phyloP scores from a whole-genome alignment of 2,797 vertebrate genomes.

The Urocyon cinereoargenteus region DNA sequence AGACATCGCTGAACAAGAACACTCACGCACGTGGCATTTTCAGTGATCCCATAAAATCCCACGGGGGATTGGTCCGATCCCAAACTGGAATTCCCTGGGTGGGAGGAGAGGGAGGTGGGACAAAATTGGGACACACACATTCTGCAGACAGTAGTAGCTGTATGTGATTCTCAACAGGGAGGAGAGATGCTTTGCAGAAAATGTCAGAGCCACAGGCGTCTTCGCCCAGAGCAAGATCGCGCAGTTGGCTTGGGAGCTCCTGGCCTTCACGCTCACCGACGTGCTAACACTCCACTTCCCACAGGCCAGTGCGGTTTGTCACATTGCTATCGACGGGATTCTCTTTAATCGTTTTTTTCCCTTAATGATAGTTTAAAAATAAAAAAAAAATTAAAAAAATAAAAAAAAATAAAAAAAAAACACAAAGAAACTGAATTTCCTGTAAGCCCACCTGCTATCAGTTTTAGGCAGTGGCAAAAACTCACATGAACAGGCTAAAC shows the following conservation, averaged over 20 bases:
- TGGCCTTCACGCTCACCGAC: not conserved
- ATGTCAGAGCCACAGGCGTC: not conserved
- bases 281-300: not conserved
- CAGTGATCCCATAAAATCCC: not conserved
- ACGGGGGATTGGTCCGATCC: not conserved
- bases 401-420: not conserved
- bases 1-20: rapidly evolving
- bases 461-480: not conserved
- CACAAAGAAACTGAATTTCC: not conserved
- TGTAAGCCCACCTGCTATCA: not conserved
- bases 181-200: not conserved
- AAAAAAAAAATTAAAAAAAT: not conserved
- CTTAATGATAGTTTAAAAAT: not conserved
- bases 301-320: not conserved
- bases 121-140: no score
- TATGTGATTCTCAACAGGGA: not conserved
- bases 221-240: not conserved
- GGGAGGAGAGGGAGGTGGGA: not conserved
- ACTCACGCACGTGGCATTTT: not conserved
- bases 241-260: not conserved
- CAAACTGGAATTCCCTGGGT: not conserved
- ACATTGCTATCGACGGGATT: not conserved
- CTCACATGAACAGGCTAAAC: not conserved
- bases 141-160: not conserved
- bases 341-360: not conserved